Conservation (phyloP, 2,888 invertebrate species). For the Noctua janthina region DNA sequence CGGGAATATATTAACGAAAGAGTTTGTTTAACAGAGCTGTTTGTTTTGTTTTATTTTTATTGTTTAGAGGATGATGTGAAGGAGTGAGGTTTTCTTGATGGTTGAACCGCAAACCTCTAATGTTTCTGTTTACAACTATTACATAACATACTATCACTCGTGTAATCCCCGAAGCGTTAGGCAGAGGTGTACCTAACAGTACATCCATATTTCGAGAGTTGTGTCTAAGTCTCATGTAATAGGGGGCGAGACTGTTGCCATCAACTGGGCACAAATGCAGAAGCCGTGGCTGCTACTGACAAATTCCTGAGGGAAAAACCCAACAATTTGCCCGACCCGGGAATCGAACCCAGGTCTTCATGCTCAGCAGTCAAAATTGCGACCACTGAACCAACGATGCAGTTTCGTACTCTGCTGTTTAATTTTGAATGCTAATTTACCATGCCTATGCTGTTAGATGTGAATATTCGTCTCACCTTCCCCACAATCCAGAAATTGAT, state of each 20-base stretch:
- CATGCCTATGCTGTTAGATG: background rate
- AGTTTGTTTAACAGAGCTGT: constrained; percentile 28
- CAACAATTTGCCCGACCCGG: no score
- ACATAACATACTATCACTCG: no score
- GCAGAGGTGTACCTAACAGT: no score
- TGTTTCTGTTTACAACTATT: background rate
- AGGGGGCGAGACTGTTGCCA: no score
- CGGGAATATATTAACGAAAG: constrained; percentile 51
- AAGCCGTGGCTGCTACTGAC: no score
- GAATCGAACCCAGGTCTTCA: no score
- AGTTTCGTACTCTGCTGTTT: background rate
- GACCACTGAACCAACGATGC: background rate
- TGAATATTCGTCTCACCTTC: background rate
- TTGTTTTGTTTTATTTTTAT: constrained; percentile 47
- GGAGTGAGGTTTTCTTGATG: background rate
- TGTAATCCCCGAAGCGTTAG: no score
- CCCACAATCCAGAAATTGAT: background rate
- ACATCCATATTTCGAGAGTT: no score
- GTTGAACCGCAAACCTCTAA: background rate
- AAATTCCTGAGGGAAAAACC: no score
- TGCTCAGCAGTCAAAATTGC: no score
- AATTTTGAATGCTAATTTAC: background rate
- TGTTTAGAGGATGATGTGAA: constrained; percentile 11
- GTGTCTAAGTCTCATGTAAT: no score
- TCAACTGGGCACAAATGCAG: no score